These are phyloP conservation scores for Sipunculus nudus DNA, from an alignment of 2,888 invertebrate species.

Conservation along the genomic window DNA sequence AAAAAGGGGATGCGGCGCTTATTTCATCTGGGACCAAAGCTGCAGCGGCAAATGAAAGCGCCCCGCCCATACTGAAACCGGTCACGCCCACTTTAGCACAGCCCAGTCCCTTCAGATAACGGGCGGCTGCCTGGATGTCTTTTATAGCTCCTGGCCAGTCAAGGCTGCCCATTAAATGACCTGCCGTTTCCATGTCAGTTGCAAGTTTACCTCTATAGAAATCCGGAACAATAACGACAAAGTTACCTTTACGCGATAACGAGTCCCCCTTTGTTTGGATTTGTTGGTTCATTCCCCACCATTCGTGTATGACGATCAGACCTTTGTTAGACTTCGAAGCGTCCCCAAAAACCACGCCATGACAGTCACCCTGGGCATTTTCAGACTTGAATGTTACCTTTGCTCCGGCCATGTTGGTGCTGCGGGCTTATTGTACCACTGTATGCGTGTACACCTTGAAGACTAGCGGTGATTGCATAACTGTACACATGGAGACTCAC, in stretches of 20 bases:
- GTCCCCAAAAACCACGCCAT: conserved; percentile 23
- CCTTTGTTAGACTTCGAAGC: conserved; percentile 22
- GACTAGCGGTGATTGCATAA: too few species aligned
- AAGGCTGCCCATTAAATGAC: conserved; percentile 52
- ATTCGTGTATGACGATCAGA: too few species aligned
- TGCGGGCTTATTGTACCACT: too few species aligned
- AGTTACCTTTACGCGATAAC: conserved; percentile 44
- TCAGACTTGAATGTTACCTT: too few species aligned
- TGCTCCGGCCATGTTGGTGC: too few species aligned
- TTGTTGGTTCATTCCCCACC: too few species aligned
- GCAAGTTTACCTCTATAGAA: conserved; percentile 56
- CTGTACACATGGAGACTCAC: too few species aligned
- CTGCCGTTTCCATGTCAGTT: conserved; percentile 51
- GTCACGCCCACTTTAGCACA: conserved; percentile 57
- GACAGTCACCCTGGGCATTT: too few species aligned
- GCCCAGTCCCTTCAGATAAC: conserved; percentile 44
- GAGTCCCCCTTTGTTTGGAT: conserved; percentile 49
- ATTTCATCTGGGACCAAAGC: conserved; percentile 46
- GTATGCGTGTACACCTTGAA: too few species aligned
- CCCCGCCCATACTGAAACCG: conserved; percentile 64
- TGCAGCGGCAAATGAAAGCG: conserved; percentile 51
- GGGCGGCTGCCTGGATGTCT: conserved; percentile 52
- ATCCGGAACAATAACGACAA: conserved; percentile 40
- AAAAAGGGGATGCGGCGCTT: conserved; percentile 58
- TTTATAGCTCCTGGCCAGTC: conserved; percentile 57